A percentile compares a stretch with the other conserved stretches of the same genome.
Evolutionary conservation across 2,888 invertebrate species (phyloP).

Genomic region (Campoletis raptor): DNA sequence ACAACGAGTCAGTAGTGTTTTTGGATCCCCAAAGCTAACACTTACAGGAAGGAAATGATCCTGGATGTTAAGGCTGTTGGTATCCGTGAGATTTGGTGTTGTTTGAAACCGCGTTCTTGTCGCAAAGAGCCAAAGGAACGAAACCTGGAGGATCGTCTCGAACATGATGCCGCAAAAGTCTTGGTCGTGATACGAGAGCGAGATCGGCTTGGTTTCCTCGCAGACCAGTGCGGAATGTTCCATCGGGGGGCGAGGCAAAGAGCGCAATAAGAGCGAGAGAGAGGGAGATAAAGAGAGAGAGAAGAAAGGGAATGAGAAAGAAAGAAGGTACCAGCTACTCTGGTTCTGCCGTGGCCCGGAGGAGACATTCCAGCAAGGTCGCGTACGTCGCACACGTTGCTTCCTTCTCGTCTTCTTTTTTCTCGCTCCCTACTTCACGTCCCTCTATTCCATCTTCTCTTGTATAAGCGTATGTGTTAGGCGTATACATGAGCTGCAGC

Average conservation of each 20-base stretch:
- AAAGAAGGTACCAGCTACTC: constrained; percentile 40
- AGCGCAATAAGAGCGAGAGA: not conserved
- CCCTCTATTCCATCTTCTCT: constrained; percentile 60
- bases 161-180: not conserved
- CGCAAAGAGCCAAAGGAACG: not conserved
- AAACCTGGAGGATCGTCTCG: not conserved
- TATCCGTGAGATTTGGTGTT: not conserved
- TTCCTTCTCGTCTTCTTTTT: constrained; percentile 36
- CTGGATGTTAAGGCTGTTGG: not conserved
- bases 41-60: not conserved
- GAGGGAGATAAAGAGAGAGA: constrained; percentile 22
- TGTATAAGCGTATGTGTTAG: constrained; percentile 68
- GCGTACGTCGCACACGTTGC: constrained; percentile 53
- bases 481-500: constrained; percentile 64
- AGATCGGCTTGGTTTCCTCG: constrained; percentile 22
- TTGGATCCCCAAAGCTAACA: not conserved
- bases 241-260: constrained; percentile 14
- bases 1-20: not conserved
- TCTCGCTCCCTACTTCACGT: constrained; percentile 48
- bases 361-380: constrained; percentile 72
- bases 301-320: constrained; percentile 39
- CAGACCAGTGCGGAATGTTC: constrained; percentile 25
- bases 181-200: constrained; percentile 29
- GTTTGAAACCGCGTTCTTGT: not conserved
- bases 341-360: constrained; percentile 64